These are phyloP conservation scores for Gymnocephalus cernua DNA, from an alignment of 2,113 vertebrate genomes.

Conservation along the genomic window DNA sequence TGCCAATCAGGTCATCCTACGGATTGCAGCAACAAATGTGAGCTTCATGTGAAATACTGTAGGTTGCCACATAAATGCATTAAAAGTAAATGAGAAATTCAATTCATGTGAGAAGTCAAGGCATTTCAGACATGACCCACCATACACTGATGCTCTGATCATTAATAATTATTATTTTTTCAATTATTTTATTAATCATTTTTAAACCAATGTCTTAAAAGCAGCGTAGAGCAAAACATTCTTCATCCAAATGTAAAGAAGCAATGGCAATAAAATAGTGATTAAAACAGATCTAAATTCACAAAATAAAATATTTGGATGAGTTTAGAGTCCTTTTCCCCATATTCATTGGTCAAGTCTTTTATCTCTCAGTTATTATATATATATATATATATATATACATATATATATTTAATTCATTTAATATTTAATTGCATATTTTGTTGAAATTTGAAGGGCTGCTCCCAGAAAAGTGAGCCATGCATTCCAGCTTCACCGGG, in stretches of 20 bases:
- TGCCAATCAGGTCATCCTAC: conserved; percentile 10
- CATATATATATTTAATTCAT: no score
- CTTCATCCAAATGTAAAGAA: conserved; percentile 65
- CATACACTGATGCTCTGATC: conserved; percentile 23
- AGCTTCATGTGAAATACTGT: not conserved
- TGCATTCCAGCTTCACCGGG: conserved; percentile 54
- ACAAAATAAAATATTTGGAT: conserved; percentile 56
- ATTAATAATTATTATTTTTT: no score
- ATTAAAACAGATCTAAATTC: not conserved
- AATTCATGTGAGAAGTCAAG: conserved; percentile 34
- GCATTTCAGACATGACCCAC: conserved; percentile 61
- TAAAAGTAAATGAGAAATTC: conserved; percentile 4
- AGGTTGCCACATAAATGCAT: conserved; percentile 13
- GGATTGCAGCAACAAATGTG: not conserved
- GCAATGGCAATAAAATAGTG: conserved; percentile 28
- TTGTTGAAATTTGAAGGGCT: conserved; percentile 2
- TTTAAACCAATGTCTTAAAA: conserved; percentile 36
- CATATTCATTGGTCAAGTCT: conserved; percentile 17
- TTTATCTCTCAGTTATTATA: not conserved
- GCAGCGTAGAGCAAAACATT: conserved; percentile 32
- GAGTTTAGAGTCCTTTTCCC: conserved; percentile 26
- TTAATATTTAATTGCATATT: conserved; percentile 25
- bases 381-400: not conserved
- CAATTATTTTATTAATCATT: no score
- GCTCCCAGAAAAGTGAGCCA: conserved; percentile 45